These are phyloP conservation scores for Pelusios castaneus DNA, from an alignment of 2,113 vertebrate genomes.

Conservation along the genomic window DNA sequence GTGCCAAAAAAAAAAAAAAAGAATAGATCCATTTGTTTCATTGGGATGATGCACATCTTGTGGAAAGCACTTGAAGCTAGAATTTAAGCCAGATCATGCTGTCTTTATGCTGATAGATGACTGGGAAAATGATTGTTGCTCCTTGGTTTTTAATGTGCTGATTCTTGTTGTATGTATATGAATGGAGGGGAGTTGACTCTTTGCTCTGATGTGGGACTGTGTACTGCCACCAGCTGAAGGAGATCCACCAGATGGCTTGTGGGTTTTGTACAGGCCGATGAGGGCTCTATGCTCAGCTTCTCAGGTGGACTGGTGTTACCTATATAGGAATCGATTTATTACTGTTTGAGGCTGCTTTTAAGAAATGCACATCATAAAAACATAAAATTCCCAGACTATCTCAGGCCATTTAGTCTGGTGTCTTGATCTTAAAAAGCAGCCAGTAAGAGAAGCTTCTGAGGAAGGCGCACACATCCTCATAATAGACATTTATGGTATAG, in stretches of 20 bases:
- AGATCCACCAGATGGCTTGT: not conserved
- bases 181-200: not conserved
- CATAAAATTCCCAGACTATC: not conserved
- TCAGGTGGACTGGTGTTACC: not conserved
- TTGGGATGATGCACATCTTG: conserved; percentile 15
- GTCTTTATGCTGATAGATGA: not conserved
- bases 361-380: not conserved
- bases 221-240: not conserved
- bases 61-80: conserved; percentile 8
- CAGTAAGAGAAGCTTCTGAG: not conserved
- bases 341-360: not conserved
- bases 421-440: not conserved
- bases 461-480: not conserved
- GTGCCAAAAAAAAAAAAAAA: too few relatives aligned
- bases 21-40: conserved; percentile 18
- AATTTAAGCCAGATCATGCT: conserved; percentile 16
- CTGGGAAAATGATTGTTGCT: not conserved
- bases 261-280: not conserved
- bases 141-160: not conserved
- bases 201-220: not conserved
- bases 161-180: not conserved
- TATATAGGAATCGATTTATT: not conserved
- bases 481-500: not conserved
- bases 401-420: not conserved
- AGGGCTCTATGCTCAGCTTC: not conserved